phyloP scores from a whole-genome alignment of 2,888 invertebrate species.

The Himalopsyche japonica region DNA sequence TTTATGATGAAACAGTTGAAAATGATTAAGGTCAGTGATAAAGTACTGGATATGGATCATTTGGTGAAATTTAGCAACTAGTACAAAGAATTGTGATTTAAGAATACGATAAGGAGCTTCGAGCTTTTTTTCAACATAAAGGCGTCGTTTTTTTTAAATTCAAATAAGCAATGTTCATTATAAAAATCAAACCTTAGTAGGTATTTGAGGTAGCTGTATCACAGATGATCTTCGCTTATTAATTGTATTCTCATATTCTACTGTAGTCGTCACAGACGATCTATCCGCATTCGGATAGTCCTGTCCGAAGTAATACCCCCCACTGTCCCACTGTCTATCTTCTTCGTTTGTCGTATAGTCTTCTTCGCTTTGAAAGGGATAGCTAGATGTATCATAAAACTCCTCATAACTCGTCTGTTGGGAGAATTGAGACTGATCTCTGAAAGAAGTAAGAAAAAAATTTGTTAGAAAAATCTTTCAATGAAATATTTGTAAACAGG shows the following conservation, averaged over 20 bases:
- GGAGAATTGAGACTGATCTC: constrained; percentile 58
- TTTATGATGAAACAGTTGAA: too few relatives aligned
- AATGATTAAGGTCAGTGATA: too few relatives aligned
- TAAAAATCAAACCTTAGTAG: constrained; percentile 47
- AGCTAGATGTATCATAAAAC: constrained; percentile 67
- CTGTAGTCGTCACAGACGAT: constrained; percentile 56
- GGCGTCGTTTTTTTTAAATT: too few relatives aligned
- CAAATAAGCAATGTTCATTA: too few relatives aligned
- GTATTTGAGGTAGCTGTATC: constrained; percentile 59
- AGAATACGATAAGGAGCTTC: too few relatives aligned
- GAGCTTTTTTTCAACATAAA: too few relatives aligned
- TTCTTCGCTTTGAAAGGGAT: constrained; percentile 62
- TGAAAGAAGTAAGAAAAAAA: constrained; percentile 43
- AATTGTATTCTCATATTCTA: constrained; percentile 61
- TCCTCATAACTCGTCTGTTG: constrained; percentile 65
- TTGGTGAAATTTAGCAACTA: too few relatives aligned
- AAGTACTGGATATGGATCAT: too few relatives aligned
- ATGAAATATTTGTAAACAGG: too few relatives aligned
- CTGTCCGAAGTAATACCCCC: constrained; percentile 56
- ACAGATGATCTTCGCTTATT: constrained; percentile 61
- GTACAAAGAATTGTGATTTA: too few relatives aligned
- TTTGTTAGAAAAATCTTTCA: too few relatives aligned
- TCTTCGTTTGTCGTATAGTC: constrained; percentile 58
- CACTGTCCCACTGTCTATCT: constrained; percentile 74
- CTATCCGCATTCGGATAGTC: constrained; percentile 53